Base-by-base conservation (phyloP, 64 coral and sea anemone species). In the Montipora foliosa region DNA sequence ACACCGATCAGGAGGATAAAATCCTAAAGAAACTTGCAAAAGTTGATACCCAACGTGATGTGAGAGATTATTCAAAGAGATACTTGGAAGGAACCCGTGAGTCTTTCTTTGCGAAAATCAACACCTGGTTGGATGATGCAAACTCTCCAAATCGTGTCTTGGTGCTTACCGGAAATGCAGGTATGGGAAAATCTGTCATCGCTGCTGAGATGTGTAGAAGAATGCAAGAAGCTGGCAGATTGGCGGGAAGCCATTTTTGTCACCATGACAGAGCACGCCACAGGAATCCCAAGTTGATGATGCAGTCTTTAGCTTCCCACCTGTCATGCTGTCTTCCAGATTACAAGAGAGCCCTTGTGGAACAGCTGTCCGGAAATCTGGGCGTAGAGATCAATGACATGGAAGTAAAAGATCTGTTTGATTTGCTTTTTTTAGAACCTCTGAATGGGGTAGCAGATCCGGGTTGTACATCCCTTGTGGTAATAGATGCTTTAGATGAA, bases 401-500 rank as follows among this genome's bases (percentile, higher is more conserved):
- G 62, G 90, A 84, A 44, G 92, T 78, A 15, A 46, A 73, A 21
- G 90, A 96, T 52, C 58, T 92, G 53, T 81, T 92, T 67, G 92
- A 78, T 46, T 2, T 92, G 55, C 78, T 96, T 7, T 76, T 96
- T 12, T 69, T 84, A 44, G 78, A 83, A 53, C 94, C 94, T 21
- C 46, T 47, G 9, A 77, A 24, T 2, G 15, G 52, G 8, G 58
- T 79, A 51, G 16, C 8, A 3, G 16, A 75, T 8, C 80, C 52
- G 5, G 73, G 76, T 55, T 25, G 19, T 3, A 47, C 46, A 8
- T 58, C 64, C 13, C 69, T 93, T 2, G 64, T 87, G 29, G 83
- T 93, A 17, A 61, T 93, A 48, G 91, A 93, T 93, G 91, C 49
- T 15, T 57, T 93, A 45, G 91, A 93, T 47, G 91, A 93, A 79